These are phyloP conservation scores for Panulirus ornatus DNA, from an alignment of 1,140 invertebrate species.

Conservation along the genomic window DNA sequence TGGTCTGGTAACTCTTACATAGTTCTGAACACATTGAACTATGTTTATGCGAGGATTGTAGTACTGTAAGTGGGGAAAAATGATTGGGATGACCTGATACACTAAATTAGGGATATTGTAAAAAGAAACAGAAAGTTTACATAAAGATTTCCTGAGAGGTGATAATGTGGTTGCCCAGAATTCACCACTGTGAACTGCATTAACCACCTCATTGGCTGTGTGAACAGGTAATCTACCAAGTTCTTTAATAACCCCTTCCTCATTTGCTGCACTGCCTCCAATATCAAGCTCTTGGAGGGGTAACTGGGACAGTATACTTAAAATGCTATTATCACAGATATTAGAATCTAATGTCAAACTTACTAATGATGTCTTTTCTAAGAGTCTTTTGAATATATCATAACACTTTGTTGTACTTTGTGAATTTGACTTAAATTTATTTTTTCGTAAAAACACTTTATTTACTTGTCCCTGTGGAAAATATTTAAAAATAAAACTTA, in stretches of 20 bases:
- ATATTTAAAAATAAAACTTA: constrained; percentile 26
- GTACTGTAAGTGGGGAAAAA: constrained; percentile 41
- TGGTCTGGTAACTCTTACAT: neutral
- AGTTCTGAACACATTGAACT: neutral
- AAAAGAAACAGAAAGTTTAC: constrained; percentile 37
- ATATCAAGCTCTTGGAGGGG: constrained; percentile 52
- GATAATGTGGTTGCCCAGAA: neutral
- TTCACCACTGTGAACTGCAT: neutral
- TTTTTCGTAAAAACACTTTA: constrained; percentile 9
- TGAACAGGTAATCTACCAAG: constrained; percentile 26
- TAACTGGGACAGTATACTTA: constrained; percentile 29
- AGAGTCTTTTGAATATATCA: neutral
- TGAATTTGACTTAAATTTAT: neutral
- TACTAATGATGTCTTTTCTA: constrained; percentile 23
- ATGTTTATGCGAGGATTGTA: constrained; percentile 38
- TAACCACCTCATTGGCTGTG: constrained; percentile 2
- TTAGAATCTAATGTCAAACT: constrained; percentile 17
- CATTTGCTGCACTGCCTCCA: constrained; percentile 8
- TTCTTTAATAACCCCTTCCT: constrained; percentile 34
- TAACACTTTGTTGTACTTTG: neutral
- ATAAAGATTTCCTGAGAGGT: constrained; percentile 32
- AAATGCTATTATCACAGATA: neutral
- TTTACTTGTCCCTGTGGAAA: constrained; percentile 42
- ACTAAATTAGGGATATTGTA: neutral
- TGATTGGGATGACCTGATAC: constrained; percentile 21